A percentile compares a stretch with the other conserved stretches of the same genome.
Evolutionary conservation across 2,888 invertebrate genomes (phyloP).

Genomic region (Amorpha juglandis): DNA sequence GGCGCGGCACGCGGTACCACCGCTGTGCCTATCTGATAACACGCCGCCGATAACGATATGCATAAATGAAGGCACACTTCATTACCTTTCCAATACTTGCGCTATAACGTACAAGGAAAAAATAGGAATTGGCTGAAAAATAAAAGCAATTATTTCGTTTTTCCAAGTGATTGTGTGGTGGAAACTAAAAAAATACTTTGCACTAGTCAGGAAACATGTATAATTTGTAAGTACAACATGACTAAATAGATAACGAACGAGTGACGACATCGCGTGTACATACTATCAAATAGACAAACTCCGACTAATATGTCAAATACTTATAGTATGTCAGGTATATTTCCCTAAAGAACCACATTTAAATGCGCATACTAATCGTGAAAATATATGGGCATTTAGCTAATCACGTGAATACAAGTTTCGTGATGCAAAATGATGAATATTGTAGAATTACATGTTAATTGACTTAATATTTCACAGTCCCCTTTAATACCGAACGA

Average conservation of each 20-base stretch:
- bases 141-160: neutral
- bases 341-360: neutral
- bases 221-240: neutral
- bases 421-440: too few species aligned
- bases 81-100: slow-evolving; percentile 42
- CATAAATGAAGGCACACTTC: slow-evolving; percentile 63
- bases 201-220: neutral
- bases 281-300: neutral
- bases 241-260: neutral
- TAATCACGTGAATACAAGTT: too few species aligned
- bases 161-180: neutral
- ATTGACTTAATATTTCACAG: too few species aligned
- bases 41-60: slow-evolving; percentile 66
- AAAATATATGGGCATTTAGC: too few species aligned
- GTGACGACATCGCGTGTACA: neutral
- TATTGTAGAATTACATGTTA: too few species aligned
- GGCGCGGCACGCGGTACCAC: slow-evolving; percentile 36
- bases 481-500: too few species aligned
- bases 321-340: neutral
- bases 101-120: slow-evolving; percentile 4
- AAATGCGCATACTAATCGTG: too few species aligned
- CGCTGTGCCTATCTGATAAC: slow-evolving; percentile 73
- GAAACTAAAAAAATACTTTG: neutral
- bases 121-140: neutral
- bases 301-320: neutral